Base-by-base conservation (phyloP, 2,797 vertebrate genomes). In the Hirundo rustica region DNA sequence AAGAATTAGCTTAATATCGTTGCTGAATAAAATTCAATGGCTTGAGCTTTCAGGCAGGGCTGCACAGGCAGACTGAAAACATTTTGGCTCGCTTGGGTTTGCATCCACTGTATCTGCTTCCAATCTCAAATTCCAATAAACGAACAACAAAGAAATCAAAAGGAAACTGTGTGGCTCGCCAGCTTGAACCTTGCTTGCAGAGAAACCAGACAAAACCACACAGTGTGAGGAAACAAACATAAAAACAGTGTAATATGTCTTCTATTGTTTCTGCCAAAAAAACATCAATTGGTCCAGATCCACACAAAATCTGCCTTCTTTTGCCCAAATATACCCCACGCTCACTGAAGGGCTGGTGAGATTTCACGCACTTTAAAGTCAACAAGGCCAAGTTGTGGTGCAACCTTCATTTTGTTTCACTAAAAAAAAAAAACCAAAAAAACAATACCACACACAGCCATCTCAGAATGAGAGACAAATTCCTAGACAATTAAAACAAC, bases 191-290 rank as follows among this genome's bases (percentile, higher is more conserved):
- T 96, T 95, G 95, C 95, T 96, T 95, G 91, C 85, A 94, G 83
- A 87, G 94, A 95, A 96, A 95, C 95, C 89, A 97, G 94, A 92
- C 93, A 95, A 96, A 97, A 96, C 93, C 95, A 96, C 96, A 94
- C 95, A 95, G 94, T 95, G 93, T 94, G 94, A 95, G 93, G 92
- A 96, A 92, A 94, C 90, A 96, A 96, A 96, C 88, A 95, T 84
- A 94, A 95, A 96, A 96, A 94, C 85, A 86, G 73, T 26, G 67
- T 92, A 95, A 93, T 89, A 78, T 95, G 85, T 92, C 95, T 95
- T 93, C 95, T 96, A 90, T 96, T 94, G 93, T 94, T 95, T 94
- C 88, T 97, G 94, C 96, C 95, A 96, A 95, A 95, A 92, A 93
- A 95, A 81, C 92, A 92, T 95, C 95, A 92, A 44, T 76, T 95